Evolutionary conservation across 2,888 invertebrate genomes (phyloP), one percentile per base, ranked within the genome.

Genomic region (Kuschelorhynchus macadamiae): DNA sequence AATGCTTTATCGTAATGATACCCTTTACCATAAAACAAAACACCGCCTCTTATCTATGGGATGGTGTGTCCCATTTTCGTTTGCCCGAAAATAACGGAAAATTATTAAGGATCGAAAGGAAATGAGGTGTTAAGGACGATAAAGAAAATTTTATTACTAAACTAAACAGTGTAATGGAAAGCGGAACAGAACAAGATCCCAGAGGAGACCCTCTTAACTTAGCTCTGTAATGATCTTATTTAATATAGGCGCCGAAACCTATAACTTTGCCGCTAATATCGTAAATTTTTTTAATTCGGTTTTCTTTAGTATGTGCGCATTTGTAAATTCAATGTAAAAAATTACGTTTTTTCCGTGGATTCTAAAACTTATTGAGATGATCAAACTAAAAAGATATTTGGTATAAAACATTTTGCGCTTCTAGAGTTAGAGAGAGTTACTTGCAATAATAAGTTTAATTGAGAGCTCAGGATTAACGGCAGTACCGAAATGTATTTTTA

Each of bases 101-200:
- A 62, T 67, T 67, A 67, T 67, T 67, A 57, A 67, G 56, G 67
- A 67, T 57, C 67, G 50, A 52, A 67, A 61, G 67, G 67, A 67
- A 67, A 67, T 67, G 67, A 62, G 62, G 67, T 67, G 67, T 67
- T 67, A 67, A 67, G 66, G 55, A 57, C 18, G 67, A 67, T 67
- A 67, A 67, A 67, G 67, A 67, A 62, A 61, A 67, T 67, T 67
- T 67, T 67, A 67, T 67, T 67, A 62, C 67, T 56, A 25, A 62
- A 62, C 67, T 67, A 67, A 67, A 67, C 67, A 62, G 57, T 44
- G 61, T 62, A 67, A 67, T 67, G 56, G 57, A 62, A 62, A 65
- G 61, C 32, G 62, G 67, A 62, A 67, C 32, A 57, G 67, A 62
- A 56, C 67, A 61, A 41, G 61, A 50, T 62, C 62, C 30, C 57